Evolutionary conservation across 1,140 invertebrate species (phyloP).

Genomic region (Drosophila novamexicana): DNA sequence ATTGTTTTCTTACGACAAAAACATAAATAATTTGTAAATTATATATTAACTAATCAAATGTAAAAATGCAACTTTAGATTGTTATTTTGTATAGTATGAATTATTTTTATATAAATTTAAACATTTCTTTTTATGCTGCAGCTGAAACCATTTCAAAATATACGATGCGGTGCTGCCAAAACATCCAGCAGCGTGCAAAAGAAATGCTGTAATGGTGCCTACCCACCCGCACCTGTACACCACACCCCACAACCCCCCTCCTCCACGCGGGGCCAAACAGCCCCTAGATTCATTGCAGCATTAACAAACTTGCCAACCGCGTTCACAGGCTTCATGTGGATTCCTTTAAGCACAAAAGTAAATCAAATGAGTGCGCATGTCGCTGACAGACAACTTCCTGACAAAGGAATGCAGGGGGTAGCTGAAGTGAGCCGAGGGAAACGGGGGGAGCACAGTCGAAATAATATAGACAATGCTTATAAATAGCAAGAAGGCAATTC

Average conservation of each 20-base stretch:
- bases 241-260: too few relatives aligned
- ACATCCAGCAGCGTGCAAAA: conserved; percentile 54
- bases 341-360: conserved; percentile 60
- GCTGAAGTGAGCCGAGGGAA: background rate
- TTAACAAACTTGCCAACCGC: conserved; percentile 40
- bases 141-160: background rate
- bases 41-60: too few relatives aligned
- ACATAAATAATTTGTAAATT: too few relatives aligned
- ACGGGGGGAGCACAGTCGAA: background rate
- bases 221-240: background rate
- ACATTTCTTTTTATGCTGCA: background rate
- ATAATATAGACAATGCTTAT: conserved; percentile 50
- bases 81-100: too few relatives aligned
- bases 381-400: conserved; percentile 58
- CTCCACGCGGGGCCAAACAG: too few relatives aligned
- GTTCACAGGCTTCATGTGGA: conserved; percentile 46
- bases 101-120: too few relatives aligned
- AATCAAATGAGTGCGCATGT: conserved; percentile 73
- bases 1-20: too few relatives aligned
- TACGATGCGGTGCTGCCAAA: conserved; percentile 1
- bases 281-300: conserved; percentile 44
- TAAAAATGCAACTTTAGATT: too few relatives aligned
- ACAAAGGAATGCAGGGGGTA: conserved; percentile 13
- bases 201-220: conserved; percentile 40
- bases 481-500: conserved; percentile 63